phyloP scores from a whole-genome alignment of 2,888 invertebrate species.

The Quadriops clusia region DNA sequence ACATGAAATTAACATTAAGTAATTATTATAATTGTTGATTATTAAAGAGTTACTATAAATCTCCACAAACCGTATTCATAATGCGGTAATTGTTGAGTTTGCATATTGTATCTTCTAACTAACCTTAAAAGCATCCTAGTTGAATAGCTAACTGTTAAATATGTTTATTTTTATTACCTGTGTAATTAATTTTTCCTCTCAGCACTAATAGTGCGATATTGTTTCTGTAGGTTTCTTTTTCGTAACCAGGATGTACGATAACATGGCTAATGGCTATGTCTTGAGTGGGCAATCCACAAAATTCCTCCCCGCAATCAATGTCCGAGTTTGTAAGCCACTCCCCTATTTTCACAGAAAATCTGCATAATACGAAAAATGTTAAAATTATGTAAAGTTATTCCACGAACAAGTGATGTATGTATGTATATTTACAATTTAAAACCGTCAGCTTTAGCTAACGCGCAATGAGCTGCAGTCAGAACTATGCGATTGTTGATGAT shows the following conservation, averaged over 20 bases:
- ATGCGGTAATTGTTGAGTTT: no score
- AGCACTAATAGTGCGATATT: conserved; percentile 66
- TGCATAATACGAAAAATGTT: conserved; percentile 24
- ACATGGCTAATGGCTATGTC: conserved; percentile 63
- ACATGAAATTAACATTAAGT: no score
- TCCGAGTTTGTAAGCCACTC: conserved; percentile 62
- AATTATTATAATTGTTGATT: no score
- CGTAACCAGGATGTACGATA: conserved; percentile 65
- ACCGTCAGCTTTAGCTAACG: conserved; percentile 61
- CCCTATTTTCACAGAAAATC: conserved; percentile 60
- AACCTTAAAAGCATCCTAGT: no score
- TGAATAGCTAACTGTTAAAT: no score
- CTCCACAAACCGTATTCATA: no score
- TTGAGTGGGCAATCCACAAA: conserved; percentile 61
- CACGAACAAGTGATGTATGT: not conserved
- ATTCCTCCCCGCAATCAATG: conserved; percentile 63
- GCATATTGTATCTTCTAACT: no score
- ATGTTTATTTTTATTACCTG: no score
- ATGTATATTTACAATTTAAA: conserved; percentile 55
- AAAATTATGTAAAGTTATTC: not conserved
- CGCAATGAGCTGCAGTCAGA: conserved; percentile 69
- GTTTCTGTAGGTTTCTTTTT: conserved; percentile 43
- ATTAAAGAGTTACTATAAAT: no score
- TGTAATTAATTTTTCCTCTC: conserved; percentile 54
- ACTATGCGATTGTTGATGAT: conserved; percentile 50